Conservation (phyloP, 2,113 vertebrate species). For the Nibea albiflora region DNA sequence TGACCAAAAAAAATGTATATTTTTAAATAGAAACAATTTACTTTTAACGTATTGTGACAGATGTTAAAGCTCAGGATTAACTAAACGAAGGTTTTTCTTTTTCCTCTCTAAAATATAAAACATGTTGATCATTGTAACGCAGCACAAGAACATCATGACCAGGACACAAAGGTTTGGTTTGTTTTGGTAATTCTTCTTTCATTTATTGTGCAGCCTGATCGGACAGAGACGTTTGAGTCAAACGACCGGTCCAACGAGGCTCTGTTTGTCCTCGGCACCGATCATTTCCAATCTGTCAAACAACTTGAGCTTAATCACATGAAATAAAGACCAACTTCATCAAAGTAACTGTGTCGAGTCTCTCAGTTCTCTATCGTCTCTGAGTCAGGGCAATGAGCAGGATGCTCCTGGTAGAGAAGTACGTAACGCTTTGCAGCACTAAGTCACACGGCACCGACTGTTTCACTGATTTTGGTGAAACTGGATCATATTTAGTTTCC, state of each 20-base stretch:
- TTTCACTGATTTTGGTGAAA: too few species aligned
- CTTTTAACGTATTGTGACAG: slow-evolving; percentile 25
- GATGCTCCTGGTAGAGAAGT: too few species aligned
- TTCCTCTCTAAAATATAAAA: background rate
- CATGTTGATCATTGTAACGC: background rate
- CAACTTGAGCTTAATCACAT: background rate
- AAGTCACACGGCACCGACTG: too few species aligned
- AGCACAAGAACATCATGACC: slow-evolving; percentile 1
- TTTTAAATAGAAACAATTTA: slow-evolving; percentile 51
- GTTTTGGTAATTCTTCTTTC: background rate
- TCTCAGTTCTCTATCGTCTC: background rate
- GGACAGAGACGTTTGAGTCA: background rate
- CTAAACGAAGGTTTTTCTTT: background rate
- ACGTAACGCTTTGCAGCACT: too few species aligned
- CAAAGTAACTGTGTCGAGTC: background rate
- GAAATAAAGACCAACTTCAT: slow-evolving; percentile 50
- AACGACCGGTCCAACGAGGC: background rate
- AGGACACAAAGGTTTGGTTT: background rate
- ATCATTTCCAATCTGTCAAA: slow-evolving; percentile 6
- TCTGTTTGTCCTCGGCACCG: slow-evolving; percentile 13
- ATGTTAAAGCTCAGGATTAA: slow-evolving; percentile 57
- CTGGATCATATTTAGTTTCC: too few species aligned
- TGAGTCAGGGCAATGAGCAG: too few species aligned
- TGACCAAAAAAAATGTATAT: slow-evolving; percentile 73
- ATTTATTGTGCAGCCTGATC: slow-evolving; percentile 2